A percentile compares a stretch with the other conserved stretches of the same genome.
phyloP scores from a whole-genome alignment of 2,888 invertebrate genomes.

The Lycophotia porphyrea region DNA sequence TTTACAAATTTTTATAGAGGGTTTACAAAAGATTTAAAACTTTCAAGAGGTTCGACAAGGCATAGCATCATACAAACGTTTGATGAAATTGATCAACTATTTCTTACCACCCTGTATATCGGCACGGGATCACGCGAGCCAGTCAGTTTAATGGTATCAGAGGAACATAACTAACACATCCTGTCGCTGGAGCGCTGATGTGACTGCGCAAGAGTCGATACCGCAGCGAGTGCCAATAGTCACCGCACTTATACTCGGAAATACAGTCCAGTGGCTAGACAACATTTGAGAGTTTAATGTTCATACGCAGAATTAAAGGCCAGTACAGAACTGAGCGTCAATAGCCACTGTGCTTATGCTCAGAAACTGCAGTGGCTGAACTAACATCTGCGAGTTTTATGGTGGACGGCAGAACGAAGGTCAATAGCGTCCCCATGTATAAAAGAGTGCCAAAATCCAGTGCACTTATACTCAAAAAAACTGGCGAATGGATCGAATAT shows the following conservation, averaged over 20 bases:
- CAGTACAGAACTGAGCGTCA: background rate
- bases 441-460: background rate
- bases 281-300: constrained; percentile 4
- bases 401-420: background rate
- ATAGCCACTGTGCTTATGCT: background rate
- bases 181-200: constrained; percentile 71
- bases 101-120: constrained; percentile 64
- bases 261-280: constrained; percentile 5
- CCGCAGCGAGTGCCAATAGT: constrained; percentile 35
- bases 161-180: constrained; percentile 80
- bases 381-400: background rate
- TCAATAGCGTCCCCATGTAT: background rate
- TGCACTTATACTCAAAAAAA: background rate
- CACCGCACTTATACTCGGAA: constrained; percentile 32
- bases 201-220: constrained; percentile 54
- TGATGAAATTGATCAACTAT: background rate
- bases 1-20: background rate
- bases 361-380: background rate
- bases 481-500: background rate
- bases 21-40: background rate
- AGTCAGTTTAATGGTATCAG: constrained; percentile 78
- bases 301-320: constrained; percentile 4
- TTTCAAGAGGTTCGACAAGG: background rate
- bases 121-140: constrained; percentile 76
- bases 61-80: background rate